Base-by-base conservation (phyloP, 2,888 invertebrate species). In the Himalopsyche anomala region DNA sequence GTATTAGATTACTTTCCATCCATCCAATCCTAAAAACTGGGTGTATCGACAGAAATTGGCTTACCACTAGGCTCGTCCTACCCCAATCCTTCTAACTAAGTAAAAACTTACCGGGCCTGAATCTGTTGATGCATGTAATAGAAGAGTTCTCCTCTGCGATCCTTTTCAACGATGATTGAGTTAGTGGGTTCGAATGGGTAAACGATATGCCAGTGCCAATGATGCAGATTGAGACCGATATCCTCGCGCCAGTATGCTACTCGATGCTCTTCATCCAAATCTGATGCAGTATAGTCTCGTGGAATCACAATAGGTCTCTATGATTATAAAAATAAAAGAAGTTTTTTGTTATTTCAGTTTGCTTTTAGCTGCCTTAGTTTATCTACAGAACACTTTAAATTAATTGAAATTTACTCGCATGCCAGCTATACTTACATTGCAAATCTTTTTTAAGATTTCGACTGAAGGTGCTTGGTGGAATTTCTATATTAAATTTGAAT, bases 191-290 rank as follows among this genome's bases (percentile, higher is more conserved):
- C 93, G 90, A 94, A 95, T 0, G 96, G 96, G 90, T 96, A 96
- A 0, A 96, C 96, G 87, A 97, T 93, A 92, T 97, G 97, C 96
- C 96, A 96, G 90, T 96, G 96, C 92, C 96, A 96, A 90, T 97
- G 96, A 90, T 97, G 96, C 55, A 96, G 93, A 91, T 96, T 96
- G 87, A 96, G 92, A n/a, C 96, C 96, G 69, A 96, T 91, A 90
- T 97, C 97, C 91, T 97, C 97, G 5, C 97, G 94, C 93, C 95
- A 97, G 90, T 97, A 98, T 2, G 96, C 95, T 87, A 97, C 90
- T 11, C 96, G 94, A 90, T 97, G 97, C 90, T 98, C 97, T 56
- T 95, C 94, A 89, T 97, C 97, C 55, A 96, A 92, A 90, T 97
- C 96, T 0, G 96, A 95, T 2, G 97, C 97, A 0, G 97, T 96